Percentiles rank a stretch among this genome's conserved stretches.
Conservation (phyloP, 2,888 invertebrate species). For the Chymomyza amoena region DNA sequence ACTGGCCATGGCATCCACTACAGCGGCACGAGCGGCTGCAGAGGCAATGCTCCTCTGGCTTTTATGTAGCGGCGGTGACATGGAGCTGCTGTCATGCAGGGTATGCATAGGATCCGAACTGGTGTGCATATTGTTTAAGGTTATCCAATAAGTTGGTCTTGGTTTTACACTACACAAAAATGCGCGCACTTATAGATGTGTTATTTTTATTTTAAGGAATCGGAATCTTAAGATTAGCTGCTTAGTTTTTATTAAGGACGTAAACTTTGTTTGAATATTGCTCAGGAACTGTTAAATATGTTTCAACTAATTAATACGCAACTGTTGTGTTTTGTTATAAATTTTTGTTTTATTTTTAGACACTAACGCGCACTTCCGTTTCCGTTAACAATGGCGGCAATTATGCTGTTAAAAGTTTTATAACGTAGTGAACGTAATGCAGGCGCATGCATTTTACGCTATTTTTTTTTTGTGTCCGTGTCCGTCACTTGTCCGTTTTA, state of each 20-base stretch:
- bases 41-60: conserved; percentile 67
- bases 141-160: not conserved
- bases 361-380: not conserved
- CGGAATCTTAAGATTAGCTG: not conserved
- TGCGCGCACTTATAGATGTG: conserved; percentile 3
- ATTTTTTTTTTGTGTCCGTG: conserved; percentile 26
- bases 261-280: conserved; percentile 37
- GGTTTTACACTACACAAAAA: not conserved
- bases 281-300: conserved; percentile 41
- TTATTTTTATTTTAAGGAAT: conserved; percentile 11
- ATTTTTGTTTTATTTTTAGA: not conserved
- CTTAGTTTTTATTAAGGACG: conserved; percentile 30
- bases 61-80: conserved; percentile 76
- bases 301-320: not conserved
- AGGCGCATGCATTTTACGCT: not conserved
- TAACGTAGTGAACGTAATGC: conserved; percentile 8
- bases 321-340: not conserved
- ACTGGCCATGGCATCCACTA: conserved; percentile 53
- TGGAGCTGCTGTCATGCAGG: conserved; percentile 64
- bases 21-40: conserved; percentile 34
- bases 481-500: conserved; percentile 75
- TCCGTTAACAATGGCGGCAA: not conserved
- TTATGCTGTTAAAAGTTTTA: conserved; percentile 7
- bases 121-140: conserved; percentile 49
- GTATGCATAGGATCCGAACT: conserved; percentile 63